phyloP scores from a whole-genome alignment of 1,140 invertebrate species.

The Pectinophora gossypiella region DNA sequence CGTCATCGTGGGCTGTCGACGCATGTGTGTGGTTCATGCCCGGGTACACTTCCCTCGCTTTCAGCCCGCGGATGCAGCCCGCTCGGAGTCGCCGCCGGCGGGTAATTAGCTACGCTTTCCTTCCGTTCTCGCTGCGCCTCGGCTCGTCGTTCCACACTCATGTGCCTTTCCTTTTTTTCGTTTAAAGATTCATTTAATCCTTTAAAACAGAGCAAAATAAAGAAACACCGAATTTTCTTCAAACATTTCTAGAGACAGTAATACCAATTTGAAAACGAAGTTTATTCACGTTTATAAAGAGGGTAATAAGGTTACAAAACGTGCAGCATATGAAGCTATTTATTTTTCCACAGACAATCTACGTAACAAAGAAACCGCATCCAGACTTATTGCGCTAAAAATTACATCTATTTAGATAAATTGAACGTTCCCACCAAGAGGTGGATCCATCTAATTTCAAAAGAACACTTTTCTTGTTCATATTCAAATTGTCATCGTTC shows the following conservation, averaged over 20 bases:
- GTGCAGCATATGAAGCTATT: not conserved
- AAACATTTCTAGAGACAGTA: no score
- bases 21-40: not conserved
- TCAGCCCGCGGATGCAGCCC: not conserved
- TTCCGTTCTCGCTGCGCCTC: constrained; percentile 39
- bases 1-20: no score
- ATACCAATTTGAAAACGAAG: no score
- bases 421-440: not conserved
- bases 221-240: no score
- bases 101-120: constrained; percentile 66
- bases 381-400: not conserved
- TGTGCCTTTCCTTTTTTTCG: not conserved
- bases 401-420: not conserved
- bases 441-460: constrained; percentile 50
- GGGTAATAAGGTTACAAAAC: not conserved
- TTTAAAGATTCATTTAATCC: not conserved
- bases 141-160: not conserved
- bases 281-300: no score
- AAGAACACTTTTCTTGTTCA: constrained; percentile 56
- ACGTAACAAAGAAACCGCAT: constrained; percentile 32
- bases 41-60: not conserved
- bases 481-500: constrained; percentile 69
- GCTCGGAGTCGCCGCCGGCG: constrained; percentile 36
- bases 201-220: not conserved
- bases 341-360: constrained; percentile 11